Evolutionary conservation across 1,140 invertebrate species (phyloP).

Genomic region (Diprion similis): DNA sequence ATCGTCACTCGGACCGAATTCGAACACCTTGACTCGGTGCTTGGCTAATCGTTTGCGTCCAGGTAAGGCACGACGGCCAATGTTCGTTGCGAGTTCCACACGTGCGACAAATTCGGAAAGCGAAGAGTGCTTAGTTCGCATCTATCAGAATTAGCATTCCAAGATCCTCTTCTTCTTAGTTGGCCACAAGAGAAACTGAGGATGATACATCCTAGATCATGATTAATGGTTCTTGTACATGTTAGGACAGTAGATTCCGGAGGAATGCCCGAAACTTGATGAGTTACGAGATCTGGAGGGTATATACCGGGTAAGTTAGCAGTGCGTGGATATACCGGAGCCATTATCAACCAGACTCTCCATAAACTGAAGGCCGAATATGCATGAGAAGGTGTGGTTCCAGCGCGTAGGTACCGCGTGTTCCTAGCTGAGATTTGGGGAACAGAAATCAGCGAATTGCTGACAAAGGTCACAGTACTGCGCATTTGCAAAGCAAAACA

Average conservation of each 20-base stretch:
- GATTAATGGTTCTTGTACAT: no score
- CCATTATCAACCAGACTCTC: constrained; percentile 2
- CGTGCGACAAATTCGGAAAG: no score
- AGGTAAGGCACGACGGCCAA: no score
- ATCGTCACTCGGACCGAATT: no score
- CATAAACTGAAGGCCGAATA: constrained; percentile 28
- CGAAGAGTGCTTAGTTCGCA: no score
- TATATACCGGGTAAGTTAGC: constrained; percentile 28
- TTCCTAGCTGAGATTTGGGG: constrained; percentile 39
- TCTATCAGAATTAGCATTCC: no score
- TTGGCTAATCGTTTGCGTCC: no score
- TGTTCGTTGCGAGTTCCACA: no score
- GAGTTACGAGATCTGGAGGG: neutral
- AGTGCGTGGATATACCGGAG: constrained; percentile 33
- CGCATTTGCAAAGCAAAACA: constrained; percentile 43
- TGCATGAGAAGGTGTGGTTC: constrained; percentile 42
- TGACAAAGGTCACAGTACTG: constrained; percentile 24
- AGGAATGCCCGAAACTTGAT: neutral
- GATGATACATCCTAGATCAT: no score
- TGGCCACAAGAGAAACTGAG: no score
- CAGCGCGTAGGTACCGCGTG: neutral
- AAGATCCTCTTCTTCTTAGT: no score
- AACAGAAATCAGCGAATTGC: constrained; percentile 43
- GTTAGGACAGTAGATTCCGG: neutral
- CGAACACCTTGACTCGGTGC: no score